These are phyloP conservation scores for Drosophila subobscura DNA, from an alignment of 1,140 invertebrate species.

Conservation along the genomic window DNA sequence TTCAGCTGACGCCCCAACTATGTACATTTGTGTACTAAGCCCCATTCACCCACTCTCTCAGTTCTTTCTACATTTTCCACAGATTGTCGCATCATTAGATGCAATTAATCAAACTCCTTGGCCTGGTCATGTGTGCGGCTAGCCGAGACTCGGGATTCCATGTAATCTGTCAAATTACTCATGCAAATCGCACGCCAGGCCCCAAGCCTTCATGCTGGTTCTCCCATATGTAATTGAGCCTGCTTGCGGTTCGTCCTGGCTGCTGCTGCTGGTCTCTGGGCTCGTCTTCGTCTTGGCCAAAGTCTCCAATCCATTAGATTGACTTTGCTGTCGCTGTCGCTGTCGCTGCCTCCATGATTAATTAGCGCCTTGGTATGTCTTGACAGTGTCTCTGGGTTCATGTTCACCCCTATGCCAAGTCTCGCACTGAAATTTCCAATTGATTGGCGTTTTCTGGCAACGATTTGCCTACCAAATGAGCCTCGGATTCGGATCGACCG, in stretches of 20 bases:
- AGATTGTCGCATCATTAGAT: slow-evolving; percentile 52
- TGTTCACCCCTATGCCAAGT: slow-evolving; percentile 4
- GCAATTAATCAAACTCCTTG: slow-evolving; percentile 52
- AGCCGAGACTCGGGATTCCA: slow-evolving; percentile 31
- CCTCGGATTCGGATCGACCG: slow-evolving; percentile 25
- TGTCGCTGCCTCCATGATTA: slow-evolving; percentile 56
- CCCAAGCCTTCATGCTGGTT: slow-evolving; percentile 11
- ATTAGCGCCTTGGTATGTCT: slow-evolving; percentile 66
- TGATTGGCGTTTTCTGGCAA: slow-evolving; percentile 58
- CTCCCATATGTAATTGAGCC: slow-evolving; percentile 64
- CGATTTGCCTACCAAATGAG: slow-evolving; percentile 61
- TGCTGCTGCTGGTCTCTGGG: slow-evolving; percentile 47
- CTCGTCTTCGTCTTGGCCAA: slow-evolving; percentile 13
- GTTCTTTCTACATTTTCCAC: slow-evolving; percentile 24
- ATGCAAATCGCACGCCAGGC: slow-evolving; percentile 70
- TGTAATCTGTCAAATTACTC: slow-evolving; percentile 81
- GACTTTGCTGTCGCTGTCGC: slow-evolving; percentile 52
- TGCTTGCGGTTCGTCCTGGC: slow-evolving; percentile 60
- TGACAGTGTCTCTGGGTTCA: slow-evolving; percentile 12
- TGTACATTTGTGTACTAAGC: too few species aligned
- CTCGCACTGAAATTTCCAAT: slow-evolving; percentile 65
- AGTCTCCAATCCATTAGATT: slow-evolving; percentile 73
- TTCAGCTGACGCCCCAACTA: neutral
- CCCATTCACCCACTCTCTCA: neutral
- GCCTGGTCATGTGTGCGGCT: slow-evolving; percentile 17